These are phyloP conservation scores for Acanthiza pusilla DNA, from an alignment of 2,797 vertebrate genomes.

Conservation along the genomic window DNA sequence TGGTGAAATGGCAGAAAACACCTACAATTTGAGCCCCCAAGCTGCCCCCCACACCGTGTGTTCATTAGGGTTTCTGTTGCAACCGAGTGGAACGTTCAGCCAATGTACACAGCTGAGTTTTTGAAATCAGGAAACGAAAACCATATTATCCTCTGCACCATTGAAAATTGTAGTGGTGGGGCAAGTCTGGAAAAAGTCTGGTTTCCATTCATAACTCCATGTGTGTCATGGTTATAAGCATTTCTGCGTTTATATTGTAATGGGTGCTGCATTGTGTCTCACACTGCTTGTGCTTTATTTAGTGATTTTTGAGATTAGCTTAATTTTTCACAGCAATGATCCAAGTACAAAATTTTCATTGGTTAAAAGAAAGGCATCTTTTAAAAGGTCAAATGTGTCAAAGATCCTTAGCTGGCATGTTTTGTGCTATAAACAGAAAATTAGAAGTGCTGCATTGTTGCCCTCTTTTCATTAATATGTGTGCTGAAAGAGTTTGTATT, in stretches of 20 bases:
- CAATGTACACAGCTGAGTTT: not conserved
- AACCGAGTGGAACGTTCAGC: not conserved
- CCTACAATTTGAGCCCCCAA: fast-evolving
- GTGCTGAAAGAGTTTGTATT: not conserved
- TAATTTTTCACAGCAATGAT: not conserved
- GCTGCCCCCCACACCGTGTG: fast-evolving
- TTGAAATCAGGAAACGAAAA: not conserved
- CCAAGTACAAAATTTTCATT: not conserved
- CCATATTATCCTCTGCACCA: fast-evolving
- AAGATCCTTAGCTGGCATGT: not conserved
- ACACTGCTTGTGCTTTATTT: not conserved
- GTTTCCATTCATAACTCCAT: not conserved
- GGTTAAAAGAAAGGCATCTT: not conserved
- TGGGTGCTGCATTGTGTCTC: not conserved
- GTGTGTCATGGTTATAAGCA: not conserved
- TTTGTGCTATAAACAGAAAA: not conserved
- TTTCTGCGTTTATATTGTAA: not conserved
- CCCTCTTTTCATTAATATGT: not conserved
- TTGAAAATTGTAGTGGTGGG: not conserved
- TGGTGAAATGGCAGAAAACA: not conserved
- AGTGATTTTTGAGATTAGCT: not conserved
- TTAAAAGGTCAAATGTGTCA: not conserved
- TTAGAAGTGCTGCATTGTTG: not conserved
- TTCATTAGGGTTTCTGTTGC: not conserved
- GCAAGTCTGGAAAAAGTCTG: not conserved